These are phyloP conservation scores for Stomorhina lunata DNA, from an alignment of 2,888 invertebrate genomes.

Conservation along the genomic window DNA sequence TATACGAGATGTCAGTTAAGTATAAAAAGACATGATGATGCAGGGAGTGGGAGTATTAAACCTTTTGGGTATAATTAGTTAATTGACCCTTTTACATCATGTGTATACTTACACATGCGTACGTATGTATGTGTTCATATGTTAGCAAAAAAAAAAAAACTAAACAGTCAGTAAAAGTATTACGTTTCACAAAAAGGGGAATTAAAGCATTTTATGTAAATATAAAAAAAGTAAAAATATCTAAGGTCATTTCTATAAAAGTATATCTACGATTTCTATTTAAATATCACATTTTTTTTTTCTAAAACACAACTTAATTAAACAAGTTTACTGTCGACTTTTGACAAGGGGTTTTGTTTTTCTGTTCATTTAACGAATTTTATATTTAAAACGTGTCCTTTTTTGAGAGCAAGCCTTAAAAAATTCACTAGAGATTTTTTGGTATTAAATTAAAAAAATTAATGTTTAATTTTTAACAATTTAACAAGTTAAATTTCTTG, in stretches of 20 bases:
- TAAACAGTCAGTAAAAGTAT: not conserved
- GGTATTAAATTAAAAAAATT: conserved; percentile 39
- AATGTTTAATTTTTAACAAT: conserved; percentile 35
- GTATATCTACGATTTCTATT: conserved; percentile 65
- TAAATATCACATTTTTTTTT: conserved; percentile 41
- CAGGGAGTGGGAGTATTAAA: conserved; percentile 25
- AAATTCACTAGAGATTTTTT: conserved; percentile 58
- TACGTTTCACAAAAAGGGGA: not conserved
- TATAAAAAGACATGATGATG: conserved; percentile 3
- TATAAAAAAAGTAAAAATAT: not conserved
- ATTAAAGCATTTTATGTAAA: conserved; percentile 24
- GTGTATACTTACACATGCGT: too few species aligned
- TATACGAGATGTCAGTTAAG: not conserved
- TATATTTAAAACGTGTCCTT: conserved; percentile 34
- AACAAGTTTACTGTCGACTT: conserved; percentile 49
- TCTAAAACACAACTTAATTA: conserved; percentile 64
- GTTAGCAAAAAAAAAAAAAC: too few species aligned
- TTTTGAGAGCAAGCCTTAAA: not conserved
- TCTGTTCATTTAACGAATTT: conserved; percentile 19
- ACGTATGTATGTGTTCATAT: not conserved
- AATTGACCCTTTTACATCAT: conserved; percentile 63
- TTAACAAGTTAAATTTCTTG: conserved; percentile 4
- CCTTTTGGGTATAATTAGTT: conserved; percentile 67
- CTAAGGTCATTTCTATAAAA: conserved; percentile 23
- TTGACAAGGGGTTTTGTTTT: conserved; percentile 59